Conservation (phyloP, 2,888 invertebrate species). For the Troides aeacus region DNA sequence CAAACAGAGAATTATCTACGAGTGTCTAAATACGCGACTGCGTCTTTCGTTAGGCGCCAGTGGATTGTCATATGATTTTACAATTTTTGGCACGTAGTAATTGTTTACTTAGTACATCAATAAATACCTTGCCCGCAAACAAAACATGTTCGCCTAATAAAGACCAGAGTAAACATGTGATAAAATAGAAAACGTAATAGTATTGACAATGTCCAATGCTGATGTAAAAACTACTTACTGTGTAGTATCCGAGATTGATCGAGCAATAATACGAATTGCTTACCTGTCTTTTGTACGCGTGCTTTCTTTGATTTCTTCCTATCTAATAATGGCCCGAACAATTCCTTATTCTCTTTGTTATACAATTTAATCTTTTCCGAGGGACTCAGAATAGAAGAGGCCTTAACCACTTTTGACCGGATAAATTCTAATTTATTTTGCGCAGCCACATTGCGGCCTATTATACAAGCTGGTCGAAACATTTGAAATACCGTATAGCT, state of each 20-base stretch:
- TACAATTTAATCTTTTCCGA: slow-evolving; percentile 69
- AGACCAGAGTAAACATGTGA: slow-evolving; percentile 1
- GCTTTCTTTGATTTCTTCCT: slow-evolving; percentile 67
- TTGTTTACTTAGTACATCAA: slow-evolving; percentile 28
- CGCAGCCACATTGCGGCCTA: slow-evolving; percentile 53
- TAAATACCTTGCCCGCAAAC: slow-evolving; percentile 14
- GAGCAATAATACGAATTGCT: slow-evolving; percentile 49
- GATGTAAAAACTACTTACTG: background rate
- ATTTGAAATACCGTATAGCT: slow-evolving; percentile 38
- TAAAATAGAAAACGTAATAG: slow-evolving; percentile 6
- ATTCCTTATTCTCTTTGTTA: slow-evolving; percentile 72
- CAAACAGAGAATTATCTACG: slow-evolving; percentile 52
- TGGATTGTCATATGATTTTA: slow-evolving; percentile 69
- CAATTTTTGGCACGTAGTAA: slow-evolving; percentile 33
- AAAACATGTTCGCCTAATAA: slow-evolving; percentile 4
- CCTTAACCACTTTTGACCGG: slow-evolving; percentile 66
- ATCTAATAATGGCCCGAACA: slow-evolving; percentile 76
- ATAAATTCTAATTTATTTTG: slow-evolving; percentile 58
- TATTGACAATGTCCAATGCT: background rate
- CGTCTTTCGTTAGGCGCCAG: slow-evolving; percentile 61
- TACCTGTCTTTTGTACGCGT: slow-evolving; percentile 62
- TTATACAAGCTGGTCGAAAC: slow-evolving; percentile 59
- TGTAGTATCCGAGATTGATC: slow-evolving; percentile 49
- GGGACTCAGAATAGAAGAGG: slow-evolving; percentile 67
- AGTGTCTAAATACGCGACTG: slow-evolving; percentile 39